These are phyloP conservation scores for Eurystomus glaucurus DNA, from an alignment of 2,797 vertebrate genomes.

Conservation along the genomic window DNA sequence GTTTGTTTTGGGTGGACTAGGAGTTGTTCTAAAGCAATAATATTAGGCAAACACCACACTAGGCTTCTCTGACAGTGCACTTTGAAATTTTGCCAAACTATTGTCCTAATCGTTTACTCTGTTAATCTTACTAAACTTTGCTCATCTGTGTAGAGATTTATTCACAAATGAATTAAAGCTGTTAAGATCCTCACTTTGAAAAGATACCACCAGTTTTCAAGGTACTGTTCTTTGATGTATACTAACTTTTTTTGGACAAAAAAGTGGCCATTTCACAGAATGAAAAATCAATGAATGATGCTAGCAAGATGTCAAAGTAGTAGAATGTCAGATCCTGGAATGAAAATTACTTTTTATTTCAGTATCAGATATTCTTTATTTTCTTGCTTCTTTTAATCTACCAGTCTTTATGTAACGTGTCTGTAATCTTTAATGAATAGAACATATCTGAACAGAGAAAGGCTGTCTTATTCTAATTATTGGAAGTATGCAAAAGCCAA, in stretches of 20 bases:
- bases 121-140: neutral
- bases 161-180: neutral
- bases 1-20: rapidly evolving
- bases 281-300: neutral
- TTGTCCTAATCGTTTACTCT: neutral
- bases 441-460: neutral
- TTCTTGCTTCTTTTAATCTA: neutral
- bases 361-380: neutral
- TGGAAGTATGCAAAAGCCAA: neutral
- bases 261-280: neutral
- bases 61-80: rapidly evolving
- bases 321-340: neutral
- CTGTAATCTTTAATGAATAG: neutral
- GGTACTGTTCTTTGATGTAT: neutral
- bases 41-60: neutral
- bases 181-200: neutral
- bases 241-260: neutral
- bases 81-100: neutral
- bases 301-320: neutral
- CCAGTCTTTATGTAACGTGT: neutral
- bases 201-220: neutral
- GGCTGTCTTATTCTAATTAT: neutral
- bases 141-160: neutral
- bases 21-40: neutral
- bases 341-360: neutral